Percentiles rank a stretch among this genome's conserved stretches.
These are phyloP conservation scores for Mellivora capensis DNA, from an alignment of 2,113 vertebrate species.

Conservation along the genomic window DNA sequence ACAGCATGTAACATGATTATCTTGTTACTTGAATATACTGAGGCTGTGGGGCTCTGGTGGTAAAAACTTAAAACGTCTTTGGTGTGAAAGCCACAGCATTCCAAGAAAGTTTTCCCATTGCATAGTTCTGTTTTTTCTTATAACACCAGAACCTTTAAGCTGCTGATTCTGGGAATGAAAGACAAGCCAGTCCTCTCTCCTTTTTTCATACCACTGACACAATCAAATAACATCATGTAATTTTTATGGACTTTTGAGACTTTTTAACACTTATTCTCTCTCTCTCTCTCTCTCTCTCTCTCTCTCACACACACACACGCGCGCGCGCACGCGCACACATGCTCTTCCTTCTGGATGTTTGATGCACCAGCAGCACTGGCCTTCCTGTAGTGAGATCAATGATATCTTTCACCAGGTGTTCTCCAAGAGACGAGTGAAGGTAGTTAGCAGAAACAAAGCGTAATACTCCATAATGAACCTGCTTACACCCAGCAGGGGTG, in stretches of 20 bases:
- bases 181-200: not conserved
- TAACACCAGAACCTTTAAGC: not conserved
- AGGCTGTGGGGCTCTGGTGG: not conserved
- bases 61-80: not conserved
- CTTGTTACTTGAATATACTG: not conserved
- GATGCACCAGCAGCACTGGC: not conserved
- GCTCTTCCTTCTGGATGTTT: not conserved
- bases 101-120: not conserved
- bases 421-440: not conserved
- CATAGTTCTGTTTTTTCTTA: not conserved
- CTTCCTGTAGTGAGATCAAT: not conserved
- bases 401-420: not conserved
- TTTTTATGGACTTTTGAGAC: not conserved
- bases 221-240: not conserved
- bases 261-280: not conserved
- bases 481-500: not conserved
- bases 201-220: not conserved
- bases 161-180: not conserved
- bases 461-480: not conserved
- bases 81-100: slow-evolving; percentile 19
- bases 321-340: not conserved
- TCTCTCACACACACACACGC: not conserved
- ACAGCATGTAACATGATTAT: not conserved
- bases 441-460: not conserved
- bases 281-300: too few species aligned